Conservation (phyloP, 1,140 invertebrate genomes). For the Phthorimaea operculella region DNA sequence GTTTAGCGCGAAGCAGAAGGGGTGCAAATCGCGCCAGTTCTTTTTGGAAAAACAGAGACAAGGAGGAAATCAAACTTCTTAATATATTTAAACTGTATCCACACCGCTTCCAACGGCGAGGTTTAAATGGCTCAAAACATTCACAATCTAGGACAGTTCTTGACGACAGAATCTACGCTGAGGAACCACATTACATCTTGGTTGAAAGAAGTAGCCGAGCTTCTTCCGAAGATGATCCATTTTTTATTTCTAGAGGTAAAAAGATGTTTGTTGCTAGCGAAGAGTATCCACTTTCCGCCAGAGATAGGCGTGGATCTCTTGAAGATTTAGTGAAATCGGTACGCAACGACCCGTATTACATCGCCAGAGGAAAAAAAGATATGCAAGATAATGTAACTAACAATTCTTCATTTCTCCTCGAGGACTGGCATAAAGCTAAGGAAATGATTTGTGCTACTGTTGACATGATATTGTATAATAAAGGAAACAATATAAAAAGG, state of each 20-base stretch:
- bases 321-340: slow-evolving; percentile 58
- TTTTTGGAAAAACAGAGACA: slow-evolving; percentile 44
- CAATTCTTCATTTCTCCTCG: slow-evolving; percentile 24
- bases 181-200: slow-evolving; percentile 56
- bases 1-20: slow-evolving; percentile 26
- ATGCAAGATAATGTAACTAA: slow-evolving; percentile 15
- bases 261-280: slow-evolving; percentile 31
- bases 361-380: slow-evolving; percentile 55
- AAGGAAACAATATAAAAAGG: slow-evolving; percentile 26
- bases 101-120: not conserved
- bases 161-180: slow-evolving; percentile 50
- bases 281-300: slow-evolving; percentile 25
- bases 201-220: slow-evolving; percentile 53
- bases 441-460: slow-evolving; percentile 50
- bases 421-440: slow-evolving; percentile 36
- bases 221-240: slow-evolving; percentile 54
- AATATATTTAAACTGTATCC: slow-evolving; percentile 26
- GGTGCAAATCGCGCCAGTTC: slow-evolving; percentile 19
- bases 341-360: slow-evolving; percentile 58
- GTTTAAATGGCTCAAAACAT: slow-evolving; percentile 14
- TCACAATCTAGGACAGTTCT: slow-evolving; percentile 37
- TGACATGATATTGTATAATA: slow-evolving; percentile 30
- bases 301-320: slow-evolving; percentile 46
- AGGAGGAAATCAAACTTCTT: slow-evolving; percentile 35
- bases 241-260: slow-evolving; percentile 55